Evolutionary conservation across 2,888 invertebrate genomes (phyloP).

Genomic region (Chironomus riparius): DNA sequence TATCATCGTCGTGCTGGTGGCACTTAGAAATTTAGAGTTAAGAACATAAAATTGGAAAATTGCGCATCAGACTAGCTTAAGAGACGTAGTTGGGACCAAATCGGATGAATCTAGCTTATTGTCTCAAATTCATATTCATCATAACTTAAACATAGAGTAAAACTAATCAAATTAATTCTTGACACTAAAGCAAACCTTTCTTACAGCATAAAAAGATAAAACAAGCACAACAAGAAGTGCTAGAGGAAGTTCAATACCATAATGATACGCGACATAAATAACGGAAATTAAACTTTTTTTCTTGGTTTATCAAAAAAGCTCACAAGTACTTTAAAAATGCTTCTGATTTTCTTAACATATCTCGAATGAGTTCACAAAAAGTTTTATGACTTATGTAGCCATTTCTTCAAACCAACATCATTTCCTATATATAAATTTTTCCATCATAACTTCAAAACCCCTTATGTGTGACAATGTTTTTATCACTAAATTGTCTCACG

Average conservation of each 20-base stretch:
- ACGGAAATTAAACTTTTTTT: conserved; percentile 21
- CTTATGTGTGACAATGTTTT: neutral
- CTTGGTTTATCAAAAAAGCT: neutral
- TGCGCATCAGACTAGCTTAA: no score
- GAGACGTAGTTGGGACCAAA: no score
- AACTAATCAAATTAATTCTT: no score
- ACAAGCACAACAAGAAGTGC: neutral
- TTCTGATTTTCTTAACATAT: no score
- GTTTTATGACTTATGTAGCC: neutral
- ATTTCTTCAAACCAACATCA: neutral
- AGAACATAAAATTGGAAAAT: no score
- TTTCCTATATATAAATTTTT: neutral
- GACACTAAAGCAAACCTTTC: no score
- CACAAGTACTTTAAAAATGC: neutral
- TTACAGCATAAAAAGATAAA: neutral
- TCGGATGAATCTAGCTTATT: no score
- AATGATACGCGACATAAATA: conserved; percentile 21
- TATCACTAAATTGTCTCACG: conserved; percentile 6
- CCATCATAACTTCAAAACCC: neutral
- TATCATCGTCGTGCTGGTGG: no score
- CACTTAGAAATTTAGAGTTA: no score
- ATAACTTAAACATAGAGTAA: no score
- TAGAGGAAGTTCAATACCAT: neutral
- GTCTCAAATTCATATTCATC: no score
- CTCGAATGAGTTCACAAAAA: neutral